Evolutionary conservation across 2,797 vertebrate genomes (phyloP).

Genomic region (Chloroceryle inda): DNA sequence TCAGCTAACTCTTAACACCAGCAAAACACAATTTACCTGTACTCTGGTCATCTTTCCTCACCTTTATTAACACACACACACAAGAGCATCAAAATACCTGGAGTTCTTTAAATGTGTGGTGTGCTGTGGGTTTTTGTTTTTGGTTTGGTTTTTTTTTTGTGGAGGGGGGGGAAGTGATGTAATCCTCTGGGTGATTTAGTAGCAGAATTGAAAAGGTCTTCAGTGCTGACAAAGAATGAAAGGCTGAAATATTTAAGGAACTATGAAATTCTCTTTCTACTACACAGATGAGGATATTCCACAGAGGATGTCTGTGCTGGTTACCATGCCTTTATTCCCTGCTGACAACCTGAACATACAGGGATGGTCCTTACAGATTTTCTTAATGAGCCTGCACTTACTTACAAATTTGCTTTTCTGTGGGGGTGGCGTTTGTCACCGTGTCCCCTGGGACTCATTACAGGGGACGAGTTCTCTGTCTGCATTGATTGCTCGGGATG

Average conservation of each 20-base stretch:
- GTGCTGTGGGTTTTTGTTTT: too few relatives aligned
- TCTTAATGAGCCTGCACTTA: conserved; percentile 59
- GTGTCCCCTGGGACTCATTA: conserved; percentile 37
- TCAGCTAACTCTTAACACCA: neutral
- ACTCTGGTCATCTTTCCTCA: neutral
- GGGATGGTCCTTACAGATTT: neutral
- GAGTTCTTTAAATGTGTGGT: neutral
- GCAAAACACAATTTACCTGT: neutral
- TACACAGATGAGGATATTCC: neutral
- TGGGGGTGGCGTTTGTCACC: neutral
- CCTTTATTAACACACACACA: neutral
- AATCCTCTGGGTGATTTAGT: neutral
- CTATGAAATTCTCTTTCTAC: neutral
- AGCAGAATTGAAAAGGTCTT: neutral
- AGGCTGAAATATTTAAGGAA: conserved; percentile 1
- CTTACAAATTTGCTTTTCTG: conserved; percentile 36
- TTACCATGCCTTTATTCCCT: conserved; percentile 25
- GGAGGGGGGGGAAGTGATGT: neutral
- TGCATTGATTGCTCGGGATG: neutral
- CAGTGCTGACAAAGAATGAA: neutral
- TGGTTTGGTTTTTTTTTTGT: neutral
- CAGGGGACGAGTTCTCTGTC: neutral
- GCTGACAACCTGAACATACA: conserved; percentile 6
- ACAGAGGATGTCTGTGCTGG: neutral
- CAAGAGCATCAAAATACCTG: neutral